phyloP scores from a whole-genome alignment of 2,113 vertebrate genomes.

The Zosterops japonicus region DNA sequence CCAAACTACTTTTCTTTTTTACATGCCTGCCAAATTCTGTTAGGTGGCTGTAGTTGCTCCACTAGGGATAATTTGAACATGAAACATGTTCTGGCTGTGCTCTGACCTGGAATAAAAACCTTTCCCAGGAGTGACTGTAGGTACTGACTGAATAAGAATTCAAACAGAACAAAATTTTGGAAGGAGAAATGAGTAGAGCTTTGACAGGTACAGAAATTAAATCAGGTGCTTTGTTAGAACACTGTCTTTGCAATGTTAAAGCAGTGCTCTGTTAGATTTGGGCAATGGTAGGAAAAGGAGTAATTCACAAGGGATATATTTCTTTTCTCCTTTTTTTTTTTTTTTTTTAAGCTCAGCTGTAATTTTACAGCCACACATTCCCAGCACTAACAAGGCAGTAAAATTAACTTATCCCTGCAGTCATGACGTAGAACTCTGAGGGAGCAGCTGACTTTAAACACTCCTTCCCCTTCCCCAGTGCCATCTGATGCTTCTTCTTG shows the following conservation, averaged over 20 bases:
- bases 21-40: background rate
- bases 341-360: background rate
- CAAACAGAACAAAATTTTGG: background rate
- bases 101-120: background rate
- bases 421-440: background rate
- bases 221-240: background rate
- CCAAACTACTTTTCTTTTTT: background rate
- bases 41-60: background rate
- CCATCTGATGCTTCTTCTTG: background rate
- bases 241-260: background rate
- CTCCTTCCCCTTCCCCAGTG: background rate
- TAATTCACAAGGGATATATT: background rate
- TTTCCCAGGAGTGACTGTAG: background rate
- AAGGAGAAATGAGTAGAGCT: background rate
- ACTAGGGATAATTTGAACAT: background rate
- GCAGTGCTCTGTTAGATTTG: background rate
- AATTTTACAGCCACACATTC: background rate
- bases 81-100: background rate
- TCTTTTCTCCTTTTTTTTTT: fast-evolving
- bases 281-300: background rate
- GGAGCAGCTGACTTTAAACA: background rate
- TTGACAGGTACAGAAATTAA: background rate
- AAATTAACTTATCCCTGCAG: background rate
- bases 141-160: background rate
- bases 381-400: background rate